Conservation (phyloP, 2,888 invertebrate genomes). For the Phymatocera aterrima region DNA sequence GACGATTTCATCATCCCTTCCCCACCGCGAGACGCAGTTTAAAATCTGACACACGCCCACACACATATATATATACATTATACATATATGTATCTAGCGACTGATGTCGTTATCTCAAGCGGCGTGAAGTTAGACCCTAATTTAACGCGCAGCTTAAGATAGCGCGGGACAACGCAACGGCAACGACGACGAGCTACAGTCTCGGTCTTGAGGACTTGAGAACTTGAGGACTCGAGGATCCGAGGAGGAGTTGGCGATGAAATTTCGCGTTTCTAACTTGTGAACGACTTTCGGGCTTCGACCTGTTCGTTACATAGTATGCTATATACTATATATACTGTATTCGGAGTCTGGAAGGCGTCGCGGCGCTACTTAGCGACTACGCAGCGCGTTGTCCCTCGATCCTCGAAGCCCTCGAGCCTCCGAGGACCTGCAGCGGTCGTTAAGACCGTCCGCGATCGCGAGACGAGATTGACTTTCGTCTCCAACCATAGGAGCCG, state of each 20-base stretch:
- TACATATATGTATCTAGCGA: background rate
- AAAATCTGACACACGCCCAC: too few species aligned
- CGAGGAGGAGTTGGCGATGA: too few species aligned
- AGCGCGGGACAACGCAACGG: constrained; percentile 4
- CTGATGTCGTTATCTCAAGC: constrained; percentile 19
- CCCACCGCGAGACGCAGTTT: too few species aligned
- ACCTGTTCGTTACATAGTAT: background rate
- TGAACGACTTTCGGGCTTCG: constrained; percentile 9
- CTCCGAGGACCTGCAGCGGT: constrained; percentile 9
- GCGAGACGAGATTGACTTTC: constrained; percentile 28
- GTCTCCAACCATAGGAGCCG: background rate
- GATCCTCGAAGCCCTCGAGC: background rate
- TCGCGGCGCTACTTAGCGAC: background rate
- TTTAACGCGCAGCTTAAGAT: constrained; percentile 25
- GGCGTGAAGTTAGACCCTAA: constrained; percentile 34
- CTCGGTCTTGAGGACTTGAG: too few species aligned
- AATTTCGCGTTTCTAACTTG: constrained; percentile 14
- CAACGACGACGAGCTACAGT: too few species aligned
- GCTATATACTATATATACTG: background rate
- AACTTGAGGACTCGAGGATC: too few species aligned
- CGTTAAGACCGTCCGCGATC: constrained; percentile 22
- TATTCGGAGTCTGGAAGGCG: background rate
- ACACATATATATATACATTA: too few species aligned
- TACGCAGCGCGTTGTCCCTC: background rate
- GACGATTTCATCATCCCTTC: too few species aligned